Conservation (phyloP, 1,140 invertebrate genomes). For the Microplitis demolitor region DNA sequence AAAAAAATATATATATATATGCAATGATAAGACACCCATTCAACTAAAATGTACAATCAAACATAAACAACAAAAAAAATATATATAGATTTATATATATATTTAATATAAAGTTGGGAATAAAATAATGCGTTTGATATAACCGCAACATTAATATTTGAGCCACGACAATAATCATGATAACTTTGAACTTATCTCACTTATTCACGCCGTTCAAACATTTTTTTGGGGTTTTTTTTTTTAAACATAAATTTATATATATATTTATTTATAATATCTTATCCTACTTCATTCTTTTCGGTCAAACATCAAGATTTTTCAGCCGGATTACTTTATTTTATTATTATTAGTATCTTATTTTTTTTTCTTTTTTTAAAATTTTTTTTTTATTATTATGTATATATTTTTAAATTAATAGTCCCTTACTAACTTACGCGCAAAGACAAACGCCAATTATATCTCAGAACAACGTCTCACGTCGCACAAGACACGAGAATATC, state of each 20-base stretch:
- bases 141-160: slow-evolving; percentile 24
- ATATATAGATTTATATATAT: slow-evolving; percentile 6
- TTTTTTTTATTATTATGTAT: slow-evolving; percentile 28
- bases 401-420: slow-evolving; percentile 34
- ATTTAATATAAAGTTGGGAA: neutral
- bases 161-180: slow-evolving; percentile 24
- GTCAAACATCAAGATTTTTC: slow-evolving; percentile 7
- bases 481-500: slow-evolving; percentile 62
- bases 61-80: slow-evolving; percentile 22
- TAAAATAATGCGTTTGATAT: neutral
- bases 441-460: slow-evolving; percentile 53
- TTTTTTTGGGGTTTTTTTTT: neutral
- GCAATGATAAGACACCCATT: slow-evolving; percentile 22
- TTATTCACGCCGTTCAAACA: neutral
- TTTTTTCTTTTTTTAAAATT: slow-evolving; percentile 21
- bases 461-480: slow-evolving; percentile 59
- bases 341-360: slow-evolving; percentile 10
- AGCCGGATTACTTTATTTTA: neutral
- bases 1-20: slow-evolving; percentile 15
- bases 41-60: slow-evolving; percentile 20
- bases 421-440: slow-evolving; percentile 42
- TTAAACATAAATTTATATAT: neutral
- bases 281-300: neutral
- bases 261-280: neutral
- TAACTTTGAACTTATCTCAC: neutral